Percentiles rank a stretch among this genome's conserved stretches.
phyloP scores from a whole-genome alignment of 2,888 invertebrate genomes.

The Pristionchus fissidentatus region DNA sequence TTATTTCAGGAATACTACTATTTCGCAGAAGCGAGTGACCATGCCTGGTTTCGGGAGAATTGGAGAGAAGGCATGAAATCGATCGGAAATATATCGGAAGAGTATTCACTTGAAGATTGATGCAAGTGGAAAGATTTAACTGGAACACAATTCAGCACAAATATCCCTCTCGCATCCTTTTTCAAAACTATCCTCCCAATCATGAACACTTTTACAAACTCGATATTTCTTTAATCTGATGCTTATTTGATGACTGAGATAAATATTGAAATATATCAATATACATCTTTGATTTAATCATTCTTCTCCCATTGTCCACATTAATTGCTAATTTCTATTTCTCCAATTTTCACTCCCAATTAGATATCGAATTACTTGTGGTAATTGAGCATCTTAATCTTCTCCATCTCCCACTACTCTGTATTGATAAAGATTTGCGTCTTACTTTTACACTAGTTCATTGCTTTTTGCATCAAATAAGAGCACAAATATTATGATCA shows the following conservation, averaged over 20 bases:
- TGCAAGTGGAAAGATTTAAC: too few relatives aligned
- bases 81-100: too few relatives aligned
- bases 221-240: constrained; percentile 20
- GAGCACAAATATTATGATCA: too few relatives aligned
- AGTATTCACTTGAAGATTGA: too few relatives aligned
- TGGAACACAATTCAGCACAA: neutral
- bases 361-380: neutral
- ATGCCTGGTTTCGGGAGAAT: too few relatives aligned
- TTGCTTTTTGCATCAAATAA: too few relatives aligned
- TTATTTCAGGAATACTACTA: too few relatives aligned
- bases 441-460: too few relatives aligned
- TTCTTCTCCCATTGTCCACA: neutral
- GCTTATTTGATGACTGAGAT: constrained; percentile 32
- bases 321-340: neutral
- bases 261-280: constrained; percentile 6
- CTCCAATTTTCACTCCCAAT: neutral
- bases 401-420: neutral
- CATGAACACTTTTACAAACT: neutral
- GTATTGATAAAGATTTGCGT: too few relatives aligned
- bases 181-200: neutral
- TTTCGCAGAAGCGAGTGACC: too few relatives aligned
- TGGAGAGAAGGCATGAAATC: too few relatives aligned
- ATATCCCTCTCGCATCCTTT: neutral
- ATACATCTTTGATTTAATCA: neutral
- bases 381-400: neutral